Percentiles rank a stretch among this genome's conserved stretches.
These are phyloP conservation scores for Anarrhichthys ocellatus DNA, from an alignment of 2,113 vertebrate genomes.

Conservation along the genomic window DNA sequence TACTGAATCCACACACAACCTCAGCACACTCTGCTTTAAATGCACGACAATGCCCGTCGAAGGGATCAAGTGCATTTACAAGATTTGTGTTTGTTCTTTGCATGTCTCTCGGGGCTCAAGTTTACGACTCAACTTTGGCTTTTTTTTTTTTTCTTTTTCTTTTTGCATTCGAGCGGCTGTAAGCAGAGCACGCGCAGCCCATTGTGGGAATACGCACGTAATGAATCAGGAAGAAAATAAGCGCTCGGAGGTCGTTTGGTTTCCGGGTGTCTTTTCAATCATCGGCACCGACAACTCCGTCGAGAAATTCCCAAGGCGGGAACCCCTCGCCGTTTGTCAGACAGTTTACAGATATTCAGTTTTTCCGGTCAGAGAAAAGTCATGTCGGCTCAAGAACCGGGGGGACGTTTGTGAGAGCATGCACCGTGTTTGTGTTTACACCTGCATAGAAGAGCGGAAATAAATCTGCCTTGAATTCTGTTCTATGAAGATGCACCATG, in stretches of 20 bases:
- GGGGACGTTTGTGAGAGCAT: neutral
- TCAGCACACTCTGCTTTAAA: slow-evolving; percentile 14
- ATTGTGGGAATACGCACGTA: slow-evolving; percentile 43
- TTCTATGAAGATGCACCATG: neutral
- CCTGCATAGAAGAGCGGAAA: neutral
- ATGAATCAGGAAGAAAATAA: slow-evolving; percentile 63
- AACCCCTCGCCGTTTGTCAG: slow-evolving; percentile 40
- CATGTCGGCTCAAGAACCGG: neutral
- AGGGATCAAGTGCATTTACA: slow-evolving; percentile 55
- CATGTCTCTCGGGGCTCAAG: slow-evolving; percentile 40
- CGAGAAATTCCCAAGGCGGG: slow-evolving; percentile 57
- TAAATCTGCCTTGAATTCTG: neutral
- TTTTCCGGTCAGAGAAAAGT: slow-evolving; percentile 12
- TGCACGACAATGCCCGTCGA: slow-evolving; percentile 31
- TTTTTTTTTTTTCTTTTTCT: neutral
- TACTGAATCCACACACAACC: slow-evolving; percentile 7
- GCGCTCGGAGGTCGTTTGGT: slow-evolving; percentile 43
- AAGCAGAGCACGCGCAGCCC: slow-evolving; percentile 30
- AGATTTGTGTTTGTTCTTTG: slow-evolving; percentile 58
- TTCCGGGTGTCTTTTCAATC: slow-evolving; percentile 69
- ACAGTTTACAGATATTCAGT: slow-evolving; percentile 31
- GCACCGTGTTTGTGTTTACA: neutral
- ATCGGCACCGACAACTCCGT: slow-evolving; percentile 26
- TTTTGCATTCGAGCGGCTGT: slow-evolving; percentile 18
- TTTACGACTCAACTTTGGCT: slow-evolving; percentile 35